Percentiles rank a stretch among this genome's conserved stretches.
These are phyloP conservation scores for Pentalonia nigronervosa DNA, from an alignment of 1,140 invertebrate genomes.

Conservation along the genomic window DNA sequence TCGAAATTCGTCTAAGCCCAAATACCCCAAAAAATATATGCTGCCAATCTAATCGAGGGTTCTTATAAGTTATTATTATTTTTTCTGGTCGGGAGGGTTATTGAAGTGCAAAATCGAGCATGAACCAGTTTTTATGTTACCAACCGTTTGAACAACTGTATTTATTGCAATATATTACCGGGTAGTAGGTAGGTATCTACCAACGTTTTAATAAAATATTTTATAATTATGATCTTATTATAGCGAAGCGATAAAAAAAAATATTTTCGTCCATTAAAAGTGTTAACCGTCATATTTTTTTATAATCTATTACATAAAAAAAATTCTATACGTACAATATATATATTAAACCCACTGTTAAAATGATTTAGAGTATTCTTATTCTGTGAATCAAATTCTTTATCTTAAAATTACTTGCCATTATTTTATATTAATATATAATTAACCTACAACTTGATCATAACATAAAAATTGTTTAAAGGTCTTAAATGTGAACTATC, in stretches of 20 bases:
- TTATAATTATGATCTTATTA: background rate
- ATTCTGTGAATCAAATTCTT: background rate
- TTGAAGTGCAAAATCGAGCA: background rate
- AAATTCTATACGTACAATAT: background rate
- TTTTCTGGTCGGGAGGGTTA: background rate
- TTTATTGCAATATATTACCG: background rate
- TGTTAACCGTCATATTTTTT: background rate
- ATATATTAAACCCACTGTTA: background rate
- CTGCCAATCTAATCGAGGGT: background rate
- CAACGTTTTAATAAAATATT: background rate
- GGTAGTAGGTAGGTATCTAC: background rate
- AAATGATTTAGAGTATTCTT: background rate
- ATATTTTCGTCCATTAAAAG: background rate
- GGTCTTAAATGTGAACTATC: background rate
- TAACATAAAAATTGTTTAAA: background rate
- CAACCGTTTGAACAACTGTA: background rate
- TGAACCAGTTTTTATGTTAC: slow-evolving; percentile 14
- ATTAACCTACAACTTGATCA: background rate
- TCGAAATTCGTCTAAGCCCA: background rate
- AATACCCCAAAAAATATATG: background rate
- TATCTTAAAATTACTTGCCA: background rate
- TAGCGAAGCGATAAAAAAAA: background rate
- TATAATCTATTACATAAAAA: background rate
- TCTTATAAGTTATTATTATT: background rate
- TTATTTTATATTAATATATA: background rate